Evolutionary conservation across 2,797 vertebrate species (phyloP).

Genomic region (Rhinichthys osculus): DNA sequence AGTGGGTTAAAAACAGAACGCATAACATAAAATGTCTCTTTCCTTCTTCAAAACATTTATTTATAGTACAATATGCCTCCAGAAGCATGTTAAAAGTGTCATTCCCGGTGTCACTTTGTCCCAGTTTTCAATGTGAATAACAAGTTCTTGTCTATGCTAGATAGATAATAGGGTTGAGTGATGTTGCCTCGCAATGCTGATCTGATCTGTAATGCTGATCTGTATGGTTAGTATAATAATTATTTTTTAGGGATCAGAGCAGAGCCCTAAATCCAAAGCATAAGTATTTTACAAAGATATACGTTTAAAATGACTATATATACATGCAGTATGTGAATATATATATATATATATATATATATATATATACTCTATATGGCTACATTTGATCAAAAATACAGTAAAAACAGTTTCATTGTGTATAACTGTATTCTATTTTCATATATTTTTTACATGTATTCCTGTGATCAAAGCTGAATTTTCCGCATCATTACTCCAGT

Average conservation of each 20-base stretch:
- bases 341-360: too few species aligned
- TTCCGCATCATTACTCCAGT: neutral
- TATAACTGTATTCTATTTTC: neutral
- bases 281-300: neutral
- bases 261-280: neutral
- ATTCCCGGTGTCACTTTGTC: neutral
- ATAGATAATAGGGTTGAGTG: neutral
- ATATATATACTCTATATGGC: too few species aligned
- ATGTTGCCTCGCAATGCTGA: neutral
- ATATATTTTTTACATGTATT: neutral
- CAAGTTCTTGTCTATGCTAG: neutral
- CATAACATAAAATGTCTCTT: neutral
- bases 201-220: neutral
- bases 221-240: neutral
- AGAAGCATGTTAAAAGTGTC: neutral
- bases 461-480: neutral
- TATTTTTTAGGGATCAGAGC: neutral
- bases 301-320: too few species aligned
- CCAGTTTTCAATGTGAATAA: conserved; percentile 7
- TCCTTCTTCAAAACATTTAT: conserved; percentile 22
- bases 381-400: neutral
- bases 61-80: conserved; percentile 19
- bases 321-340: too few species aligned
- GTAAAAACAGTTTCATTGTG: neutral
- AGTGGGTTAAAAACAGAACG: neutral